Evolutionary conservation across 2,888 invertebrate genomes (phyloP), one percentile per base, ranked within the genome.

Genomic region (Ganaspis brasiliensis): DNA sequence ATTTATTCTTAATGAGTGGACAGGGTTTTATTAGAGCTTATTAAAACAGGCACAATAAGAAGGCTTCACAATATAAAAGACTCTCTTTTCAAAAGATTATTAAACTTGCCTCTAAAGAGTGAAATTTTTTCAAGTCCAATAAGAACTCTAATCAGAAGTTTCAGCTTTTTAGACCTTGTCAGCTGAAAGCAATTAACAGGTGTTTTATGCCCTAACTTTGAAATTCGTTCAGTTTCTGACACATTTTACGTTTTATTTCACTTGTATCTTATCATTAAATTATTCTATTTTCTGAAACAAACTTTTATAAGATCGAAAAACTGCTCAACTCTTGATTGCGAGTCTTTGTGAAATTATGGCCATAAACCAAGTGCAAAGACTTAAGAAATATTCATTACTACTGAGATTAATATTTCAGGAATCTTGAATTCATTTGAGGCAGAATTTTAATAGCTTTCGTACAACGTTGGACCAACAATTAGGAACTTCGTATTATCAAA

Each of bases 341-440:
- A 52, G 8, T 19, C n/a, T 52, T 52, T 52, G 52, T 52, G 52
- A 52, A 52, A 52, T 52, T 52, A 52, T 19, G 16, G 52, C 52
- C 9, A 52, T 52, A 52, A 52, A 52, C 19, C 16, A 52, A 52
- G 52, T 52, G 6, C 9, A 52, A 19, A 19, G 52, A 52, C 52
- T 52, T 52, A 52, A 52, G 52, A 19, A 52, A 52, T 52, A 52
- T 52, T 52, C 52, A 52, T 52, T 52, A 52, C 52, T 52, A 52
- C 52, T 16, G 52, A 52, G 52, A 52, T 52, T 52, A 52, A 52
- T 52, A 52, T 52, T 52, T 52, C 52, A 52, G 52, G 52, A 52
- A 52, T 52, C 52, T 52, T 52, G 52, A 52, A 52, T 52, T 52
- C 52, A 52, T 52, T 52, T 52, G 52, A 52, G 52, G 52, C 52